Conservation (phyloP, 1,140 invertebrate genomes). For the Aphis craccivora region DNA sequence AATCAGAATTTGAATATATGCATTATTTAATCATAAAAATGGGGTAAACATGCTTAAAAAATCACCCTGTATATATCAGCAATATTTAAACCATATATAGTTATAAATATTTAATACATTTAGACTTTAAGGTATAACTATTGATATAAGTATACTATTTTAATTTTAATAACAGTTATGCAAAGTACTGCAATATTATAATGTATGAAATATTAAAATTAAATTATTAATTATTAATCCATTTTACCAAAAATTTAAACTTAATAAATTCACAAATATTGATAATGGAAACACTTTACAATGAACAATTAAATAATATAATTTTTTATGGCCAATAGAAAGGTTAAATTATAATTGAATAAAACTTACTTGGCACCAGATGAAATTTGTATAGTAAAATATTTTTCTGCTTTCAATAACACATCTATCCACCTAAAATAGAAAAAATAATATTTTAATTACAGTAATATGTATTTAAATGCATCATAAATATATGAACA, state of each 20-base stretch:
- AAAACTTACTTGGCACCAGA: constrained; percentile 56
- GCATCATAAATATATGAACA: background rate
- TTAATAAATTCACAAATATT: background rate
- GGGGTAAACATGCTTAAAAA: too few relatives aligned
- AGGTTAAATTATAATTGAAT: background rate
- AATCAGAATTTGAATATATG: too few relatives aligned
- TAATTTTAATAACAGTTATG: too few relatives aligned
- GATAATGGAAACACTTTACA: background rate
- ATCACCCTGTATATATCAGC: too few relatives aligned
- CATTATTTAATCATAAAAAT: too few relatives aligned
- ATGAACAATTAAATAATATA: background rate
- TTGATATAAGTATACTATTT: too few relatives aligned
- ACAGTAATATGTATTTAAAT: background rate
- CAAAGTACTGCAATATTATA: too few relatives aligned
- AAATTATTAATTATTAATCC: background rate
- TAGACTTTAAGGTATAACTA: too few relatives aligned
- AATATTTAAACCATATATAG: too few relatives aligned
- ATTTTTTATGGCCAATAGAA: background rate
- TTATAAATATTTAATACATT: too few relatives aligned
- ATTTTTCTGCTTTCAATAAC: constrained; percentile 58
- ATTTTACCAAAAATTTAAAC: background rate
- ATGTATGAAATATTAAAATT: background rate
- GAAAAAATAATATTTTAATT: background rate
- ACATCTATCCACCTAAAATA: constrained; percentile 58
- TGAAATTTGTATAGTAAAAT: constrained; percentile 54